Percentiles rank a stretch among this genome's conserved stretches.
phyloP scores from a whole-genome alignment of 2,797 vertebrate species.

The Austrolebias charrua region DNA sequence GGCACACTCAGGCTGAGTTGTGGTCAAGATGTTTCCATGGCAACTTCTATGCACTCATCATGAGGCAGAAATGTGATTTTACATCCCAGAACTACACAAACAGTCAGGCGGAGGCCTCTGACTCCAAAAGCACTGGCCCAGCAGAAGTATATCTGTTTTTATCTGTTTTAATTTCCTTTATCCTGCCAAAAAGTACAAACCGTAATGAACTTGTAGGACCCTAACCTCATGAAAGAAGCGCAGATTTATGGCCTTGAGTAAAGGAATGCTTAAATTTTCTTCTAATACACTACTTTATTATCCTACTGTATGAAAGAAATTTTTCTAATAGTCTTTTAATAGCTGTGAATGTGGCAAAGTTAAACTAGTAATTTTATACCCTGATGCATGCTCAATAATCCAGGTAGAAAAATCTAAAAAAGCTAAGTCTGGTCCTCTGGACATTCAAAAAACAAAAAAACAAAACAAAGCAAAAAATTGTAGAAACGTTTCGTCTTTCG shows the following conservation, averaged over 20 bases:
- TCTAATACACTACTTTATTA: too few relatives aligned
- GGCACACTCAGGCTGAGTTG: slow-evolving; percentile 83
- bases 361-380: too few relatives aligned
- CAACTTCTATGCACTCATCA: slow-evolving; percentile 83
- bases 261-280: background rate
- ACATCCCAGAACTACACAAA: slow-evolving; percentile 87
- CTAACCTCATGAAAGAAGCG: slow-evolving; percentile 7
- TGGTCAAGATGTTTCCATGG: slow-evolving; percentile 89
- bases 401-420: too few relatives aligned
- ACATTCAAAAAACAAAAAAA: too few relatives aligned
- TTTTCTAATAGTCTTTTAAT: background rate
- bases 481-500: too few relatives aligned
- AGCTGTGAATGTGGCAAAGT: background rate
- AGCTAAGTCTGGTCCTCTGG: too few relatives aligned
- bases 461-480: too few relatives aligned
- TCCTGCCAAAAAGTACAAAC: slow-evolving; percentile 43
- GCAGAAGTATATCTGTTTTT: slow-evolving; percentile 66
- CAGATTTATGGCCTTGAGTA: slow-evolving; percentile 1
- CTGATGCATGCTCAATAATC: too few relatives aligned
- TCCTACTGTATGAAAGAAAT: background rate
- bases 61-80: slow-evolving; percentile 84
- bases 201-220: slow-evolving; percentile 42
- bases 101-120: slow-evolving; percentile 80
- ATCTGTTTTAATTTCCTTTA: slow-evolving; percentile 50
- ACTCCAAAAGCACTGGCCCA: slow-evolving; percentile 80